Conservation (phyloP, 2,888 invertebrate species). For the Agrotis puta region DNA sequence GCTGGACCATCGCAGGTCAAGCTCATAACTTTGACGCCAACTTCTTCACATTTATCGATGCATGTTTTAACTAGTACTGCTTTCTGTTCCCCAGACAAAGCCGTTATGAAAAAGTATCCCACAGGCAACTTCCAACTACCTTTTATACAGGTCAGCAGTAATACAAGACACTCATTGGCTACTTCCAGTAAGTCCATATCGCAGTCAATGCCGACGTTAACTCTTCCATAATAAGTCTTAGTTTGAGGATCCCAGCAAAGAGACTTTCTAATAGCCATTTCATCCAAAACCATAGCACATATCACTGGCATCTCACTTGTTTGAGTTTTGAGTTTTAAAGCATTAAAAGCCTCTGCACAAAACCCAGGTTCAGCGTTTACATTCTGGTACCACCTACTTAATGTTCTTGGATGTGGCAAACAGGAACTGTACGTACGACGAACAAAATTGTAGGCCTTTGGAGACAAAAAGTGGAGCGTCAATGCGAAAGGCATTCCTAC, state of each 20-base stretch:
- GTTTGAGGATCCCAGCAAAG: conserved; percentile 40
- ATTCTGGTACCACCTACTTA: conserved; percentile 34
- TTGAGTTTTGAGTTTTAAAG: conserved; percentile 25
- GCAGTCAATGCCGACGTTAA: conserved; percentile 25
- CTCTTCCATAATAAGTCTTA: conserved; percentile 42
- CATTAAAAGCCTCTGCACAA: conserved; percentile 29
- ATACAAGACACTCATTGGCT: conserved; percentile 44
- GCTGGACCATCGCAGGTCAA: conserved; percentile 31
- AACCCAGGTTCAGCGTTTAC: conserved; percentile 34
- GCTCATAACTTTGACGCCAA: conserved; percentile 26
- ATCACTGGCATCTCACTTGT: conserved; percentile 2
- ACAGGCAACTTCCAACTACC: conserved; percentile 25
- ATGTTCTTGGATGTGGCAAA: conserved; percentile 35
- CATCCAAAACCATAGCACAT: conserved; percentile 38
- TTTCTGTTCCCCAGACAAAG: conserved; percentile 31
- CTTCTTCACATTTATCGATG: conserved; percentile 25
- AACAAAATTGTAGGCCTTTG: conserved; percentile 43
- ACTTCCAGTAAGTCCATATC: conserved; percentile 30
- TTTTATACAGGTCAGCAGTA: conserved; percentile 39
- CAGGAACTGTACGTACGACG: conserved; percentile 25
- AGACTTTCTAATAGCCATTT: conserved; percentile 48
- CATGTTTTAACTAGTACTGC: conserved; percentile 12
- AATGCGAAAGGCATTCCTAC: conserved; percentile 2
- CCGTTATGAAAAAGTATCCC: conserved; percentile 46
- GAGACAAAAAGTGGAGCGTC: conserved; percentile 27